Evolutionary conservation across 2,888 invertebrate species (phyloP).

Genomic region (Dioctria linearis): DNA sequence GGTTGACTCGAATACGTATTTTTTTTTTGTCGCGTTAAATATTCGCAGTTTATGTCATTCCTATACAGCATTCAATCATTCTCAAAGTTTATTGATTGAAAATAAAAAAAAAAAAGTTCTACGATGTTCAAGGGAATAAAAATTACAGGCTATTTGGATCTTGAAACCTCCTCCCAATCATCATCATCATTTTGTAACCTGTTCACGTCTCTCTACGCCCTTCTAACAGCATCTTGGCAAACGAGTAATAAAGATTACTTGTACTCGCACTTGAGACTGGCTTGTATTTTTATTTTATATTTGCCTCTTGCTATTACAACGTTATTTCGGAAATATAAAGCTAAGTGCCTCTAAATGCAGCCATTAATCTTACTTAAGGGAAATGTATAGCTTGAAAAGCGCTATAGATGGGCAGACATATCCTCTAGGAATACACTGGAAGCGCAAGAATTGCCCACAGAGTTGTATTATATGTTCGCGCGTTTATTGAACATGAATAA

Average conservation of each 20-base stretch:
- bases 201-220: constrained; percentile 37
- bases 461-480: constrained; percentile 26
- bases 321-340: constrained; percentile 41
- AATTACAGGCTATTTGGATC: constrained; percentile 30
- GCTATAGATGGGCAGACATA: constrained; percentile 36
- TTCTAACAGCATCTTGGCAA: constrained; percentile 27
- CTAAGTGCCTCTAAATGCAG: constrained; percentile 48
- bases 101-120: neutral
- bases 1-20: too few species aligned
- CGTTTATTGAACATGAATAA: neutral
- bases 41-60: neutral
- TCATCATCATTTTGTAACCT: constrained; percentile 40
- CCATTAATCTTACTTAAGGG: constrained; percentile 49
- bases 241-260: constrained; percentile 40
- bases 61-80: constrained; percentile 24
- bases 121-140: constrained; percentile 12
- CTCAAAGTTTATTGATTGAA: constrained; percentile 38
- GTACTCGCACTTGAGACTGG: constrained; percentile 33
- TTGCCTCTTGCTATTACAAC: constrained; percentile 20
- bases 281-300: neutral
- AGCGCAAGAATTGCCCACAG: constrained; percentile 14
- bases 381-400: constrained; percentile 41
- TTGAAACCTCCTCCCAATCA: constrained; percentile 8
- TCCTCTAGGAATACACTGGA: constrained; percentile 28
- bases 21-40: too few species aligned